These are phyloP conservation scores for Cromileptes altivelis DNA, from an alignment of 2,113 vertebrate genomes.

Conservation along the genomic window DNA sequence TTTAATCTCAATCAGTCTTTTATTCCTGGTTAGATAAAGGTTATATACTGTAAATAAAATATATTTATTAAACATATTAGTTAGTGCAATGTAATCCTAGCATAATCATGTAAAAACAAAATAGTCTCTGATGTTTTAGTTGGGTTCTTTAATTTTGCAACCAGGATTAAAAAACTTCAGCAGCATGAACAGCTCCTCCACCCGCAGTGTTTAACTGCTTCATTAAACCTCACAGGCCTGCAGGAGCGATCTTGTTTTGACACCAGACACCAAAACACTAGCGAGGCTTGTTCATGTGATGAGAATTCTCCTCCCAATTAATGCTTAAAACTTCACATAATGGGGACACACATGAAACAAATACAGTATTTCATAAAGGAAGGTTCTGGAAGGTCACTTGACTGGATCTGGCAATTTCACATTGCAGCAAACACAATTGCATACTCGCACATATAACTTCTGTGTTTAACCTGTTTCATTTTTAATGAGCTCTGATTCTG, in stretches of 20 bases:
- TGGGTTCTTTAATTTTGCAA: background rate
- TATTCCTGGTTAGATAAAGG: no score
- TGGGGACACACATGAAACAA: background rate
- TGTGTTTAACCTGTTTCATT: conserved; percentile 30
- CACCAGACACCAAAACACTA: background rate
- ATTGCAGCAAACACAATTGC: background rate
- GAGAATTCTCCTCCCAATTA: background rate
- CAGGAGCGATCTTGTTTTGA: background rate
- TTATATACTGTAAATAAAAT: no score
- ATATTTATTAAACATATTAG: no score
- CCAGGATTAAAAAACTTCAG: background rate
- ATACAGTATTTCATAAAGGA: background rate
- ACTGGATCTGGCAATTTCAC: background rate
- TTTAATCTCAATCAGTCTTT: no score
- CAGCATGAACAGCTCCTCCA: background rate
- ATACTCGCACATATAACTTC: background rate
- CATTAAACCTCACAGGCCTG: conserved; percentile 1
- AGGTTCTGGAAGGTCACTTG: background rate
- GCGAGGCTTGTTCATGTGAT: background rate
- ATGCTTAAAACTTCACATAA: background rate
- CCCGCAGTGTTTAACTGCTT: background rate
- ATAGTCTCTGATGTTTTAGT: background rate
- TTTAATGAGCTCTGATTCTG: conserved; percentile 40
- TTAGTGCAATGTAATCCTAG: background rate
- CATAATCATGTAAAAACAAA: background rate